Evolutionary conservation across 2,797 vertebrate species (phyloP).

Genomic region (Fundulus diaphanus): DNA sequence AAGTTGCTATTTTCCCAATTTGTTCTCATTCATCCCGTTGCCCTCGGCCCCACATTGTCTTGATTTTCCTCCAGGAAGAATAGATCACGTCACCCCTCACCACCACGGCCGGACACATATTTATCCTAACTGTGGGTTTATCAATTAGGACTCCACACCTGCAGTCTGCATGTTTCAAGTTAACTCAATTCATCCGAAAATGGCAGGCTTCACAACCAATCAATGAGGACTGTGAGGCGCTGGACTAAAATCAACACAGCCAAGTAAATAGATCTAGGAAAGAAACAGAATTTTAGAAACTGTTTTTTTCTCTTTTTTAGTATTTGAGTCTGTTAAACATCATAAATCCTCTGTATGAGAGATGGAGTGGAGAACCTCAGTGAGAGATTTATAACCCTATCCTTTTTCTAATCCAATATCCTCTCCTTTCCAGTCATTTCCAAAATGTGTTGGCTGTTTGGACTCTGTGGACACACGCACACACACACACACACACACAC

Average conservation of each 20-base stretch:
- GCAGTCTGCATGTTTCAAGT: slow-evolving; percentile 50
- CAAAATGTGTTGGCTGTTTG: slow-evolving; percentile 76
- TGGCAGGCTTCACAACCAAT: slow-evolving; percentile 69
- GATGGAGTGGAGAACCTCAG: slow-evolving; percentile 73
- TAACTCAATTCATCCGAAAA: slow-evolving; percentile 65
- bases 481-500: slow-evolving; percentile 25
- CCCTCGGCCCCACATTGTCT: too few species aligned
- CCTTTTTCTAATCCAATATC: slow-evolving; percentile 79
- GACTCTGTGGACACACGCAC: slow-evolving; percentile 65
- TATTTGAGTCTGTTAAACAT: slow-evolving; percentile 78
- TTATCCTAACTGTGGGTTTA: slow-evolving; percentile 63
- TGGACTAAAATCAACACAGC: slow-evolving; percentile 52
- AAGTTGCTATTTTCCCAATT: too few species aligned
- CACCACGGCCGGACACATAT: slow-evolving; percentile 68
- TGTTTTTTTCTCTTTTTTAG: slow-evolving; percentile 62
- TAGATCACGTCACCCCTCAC: slow-evolving; percentile 71
- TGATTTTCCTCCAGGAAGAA: slow-evolving; percentile 79
- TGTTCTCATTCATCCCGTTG: too few species aligned
- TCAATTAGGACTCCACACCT: slow-evolving; percentile 58
- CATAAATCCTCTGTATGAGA: slow-evolving; percentile 75
- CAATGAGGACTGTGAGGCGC: slow-evolving; percentile 50
- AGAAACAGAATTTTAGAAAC: slow-evolving; percentile 66
- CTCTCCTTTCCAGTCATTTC: slow-evolving; percentile 71
- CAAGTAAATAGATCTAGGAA: slow-evolving; percentile 51
- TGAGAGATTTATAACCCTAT: slow-evolving; percentile 77